phyloP scores from a whole-genome alignment of 2,888 invertebrate species.

The Amphipyra berbera region DNA sequence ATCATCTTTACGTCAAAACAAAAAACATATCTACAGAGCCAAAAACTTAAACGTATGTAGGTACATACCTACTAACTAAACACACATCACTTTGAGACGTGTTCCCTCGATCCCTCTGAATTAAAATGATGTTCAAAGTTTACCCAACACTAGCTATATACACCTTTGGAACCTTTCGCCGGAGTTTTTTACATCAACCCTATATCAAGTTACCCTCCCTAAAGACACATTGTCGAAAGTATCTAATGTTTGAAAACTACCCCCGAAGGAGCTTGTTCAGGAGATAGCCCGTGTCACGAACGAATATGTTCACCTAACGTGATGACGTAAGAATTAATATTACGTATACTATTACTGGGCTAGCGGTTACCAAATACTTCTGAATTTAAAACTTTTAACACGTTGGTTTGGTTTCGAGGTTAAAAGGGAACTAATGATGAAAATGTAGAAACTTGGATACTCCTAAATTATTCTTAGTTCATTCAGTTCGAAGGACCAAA shows the following conservation, averaged over 20 bases:
- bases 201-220: conserved; percentile 15
- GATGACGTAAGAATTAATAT: background rate
- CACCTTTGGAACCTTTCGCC: background rate
- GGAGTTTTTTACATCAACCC: conserved; percentile 13
- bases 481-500: no score
- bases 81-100: background rate
- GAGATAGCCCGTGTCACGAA: conserved; percentile 10
- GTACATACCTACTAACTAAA: background rate
- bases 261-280: background rate
- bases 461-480: no score
- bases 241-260: conserved; percentile 14
- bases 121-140: conserved; percentile 19
- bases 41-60: no score
- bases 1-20: no score
- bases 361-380: no score
- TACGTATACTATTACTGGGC: background rate
- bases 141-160: no score
- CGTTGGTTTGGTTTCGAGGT: no score
- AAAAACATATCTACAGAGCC: no score
- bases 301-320: background rate
- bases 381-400: no score
- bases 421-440: no score
- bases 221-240: conserved; percentile 13
- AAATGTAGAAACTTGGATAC: no score
- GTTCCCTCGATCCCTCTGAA: background rate